phyloP scores from a whole-genome alignment of 2,797 vertebrate genomes.

The Lycodopsis pacificus region DNA sequence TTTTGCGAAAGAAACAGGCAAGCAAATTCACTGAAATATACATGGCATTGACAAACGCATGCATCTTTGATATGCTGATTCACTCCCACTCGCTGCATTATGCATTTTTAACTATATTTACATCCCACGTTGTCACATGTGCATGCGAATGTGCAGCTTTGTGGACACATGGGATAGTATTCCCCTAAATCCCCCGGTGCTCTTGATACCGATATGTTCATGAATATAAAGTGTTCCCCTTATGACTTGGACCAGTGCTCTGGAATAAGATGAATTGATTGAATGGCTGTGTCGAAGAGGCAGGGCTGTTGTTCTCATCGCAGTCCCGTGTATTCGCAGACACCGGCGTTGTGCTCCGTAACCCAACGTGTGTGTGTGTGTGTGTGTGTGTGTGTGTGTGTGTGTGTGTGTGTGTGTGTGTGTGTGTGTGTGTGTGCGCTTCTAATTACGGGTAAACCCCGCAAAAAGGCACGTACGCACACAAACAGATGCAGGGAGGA shows the following conservation, averaged over 20 bases:
- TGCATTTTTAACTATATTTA: conserved; percentile 57
- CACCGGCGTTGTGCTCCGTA: not conserved
- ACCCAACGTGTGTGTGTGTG: too few relatives aligned
- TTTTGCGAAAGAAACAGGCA: conserved; percentile 44
- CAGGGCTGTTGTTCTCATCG: conserved; percentile 9
- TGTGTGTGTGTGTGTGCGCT: conserved; percentile 1
- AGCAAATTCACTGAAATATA: conserved; percentile 66
- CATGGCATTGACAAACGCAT: conserved; percentile 49
- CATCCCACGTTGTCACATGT: conserved; percentile 12
- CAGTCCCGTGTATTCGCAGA: conserved; percentile 18
- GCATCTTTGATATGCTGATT: conserved; percentile 62
- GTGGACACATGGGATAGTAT: conserved; percentile 14
- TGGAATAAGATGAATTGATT: conserved; percentile 29
- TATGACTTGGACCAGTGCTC: not conserved
- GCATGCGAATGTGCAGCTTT: not conserved
- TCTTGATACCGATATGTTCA: conserved; percentile 29
- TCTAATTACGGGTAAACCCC: conserved; percentile 66
- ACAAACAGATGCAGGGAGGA: conserved; percentile 46
- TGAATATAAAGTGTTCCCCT: conserved; percentile 46
- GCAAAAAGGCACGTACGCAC: conserved; percentile 16
- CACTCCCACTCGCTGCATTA: conserved; percentile 30
- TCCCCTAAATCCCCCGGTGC: conserved; percentile 18
- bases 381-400: too few relatives aligned
- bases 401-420: not conserved
- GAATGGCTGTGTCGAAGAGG: conserved; percentile 1